Conservation (phyloP, 2,888 invertebrate genomes). For the Callosobruchus maculatus region DNA sequence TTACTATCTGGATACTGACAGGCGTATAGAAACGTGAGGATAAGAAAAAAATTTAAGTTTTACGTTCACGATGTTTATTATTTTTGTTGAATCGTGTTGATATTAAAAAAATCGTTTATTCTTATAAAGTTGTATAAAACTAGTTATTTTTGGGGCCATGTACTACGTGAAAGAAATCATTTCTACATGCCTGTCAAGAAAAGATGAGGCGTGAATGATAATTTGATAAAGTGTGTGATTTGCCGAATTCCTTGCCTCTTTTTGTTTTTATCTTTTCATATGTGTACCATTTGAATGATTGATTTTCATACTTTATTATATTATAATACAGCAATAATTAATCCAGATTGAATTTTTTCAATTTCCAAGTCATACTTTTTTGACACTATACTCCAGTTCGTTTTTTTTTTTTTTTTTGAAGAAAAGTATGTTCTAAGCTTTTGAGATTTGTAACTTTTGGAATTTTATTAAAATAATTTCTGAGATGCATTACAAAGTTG, state of each 20-base stretch:
- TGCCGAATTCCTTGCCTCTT: not conserved
- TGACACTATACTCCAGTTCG: too few species aligned
- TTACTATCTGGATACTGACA: slow-evolving; percentile 47
- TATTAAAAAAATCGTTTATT: slow-evolving; percentile 40
- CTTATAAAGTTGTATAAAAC: slow-evolving; percentile 41
- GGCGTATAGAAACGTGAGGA: slow-evolving; percentile 33
- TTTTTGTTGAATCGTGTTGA: slow-evolving; percentile 28
- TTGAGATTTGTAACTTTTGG: too few species aligned
- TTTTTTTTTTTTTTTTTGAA: too few species aligned
- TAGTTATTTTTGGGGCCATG: slow-evolving; percentile 38
- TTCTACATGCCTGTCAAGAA: slow-evolving; percentile 38
- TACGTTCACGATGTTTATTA: not conserved
- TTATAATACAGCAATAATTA: not conserved
- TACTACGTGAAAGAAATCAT: slow-evolving; percentile 16
- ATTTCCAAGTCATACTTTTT: too few species aligned
- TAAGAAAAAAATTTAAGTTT: not conserved
- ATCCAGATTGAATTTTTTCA: too few species aligned
- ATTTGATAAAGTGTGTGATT: slow-evolving; percentile 50
- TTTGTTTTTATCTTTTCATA: not conserved
- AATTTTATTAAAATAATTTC: too few species aligned
- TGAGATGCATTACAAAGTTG: too few species aligned
- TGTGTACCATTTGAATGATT: not conserved
- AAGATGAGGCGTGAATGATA: slow-evolving; percentile 39
- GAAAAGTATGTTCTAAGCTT: too few species aligned
- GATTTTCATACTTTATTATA: not conserved